Conservation (phyloP, 2,113 vertebrate species). For the Galbula dea region DNA sequence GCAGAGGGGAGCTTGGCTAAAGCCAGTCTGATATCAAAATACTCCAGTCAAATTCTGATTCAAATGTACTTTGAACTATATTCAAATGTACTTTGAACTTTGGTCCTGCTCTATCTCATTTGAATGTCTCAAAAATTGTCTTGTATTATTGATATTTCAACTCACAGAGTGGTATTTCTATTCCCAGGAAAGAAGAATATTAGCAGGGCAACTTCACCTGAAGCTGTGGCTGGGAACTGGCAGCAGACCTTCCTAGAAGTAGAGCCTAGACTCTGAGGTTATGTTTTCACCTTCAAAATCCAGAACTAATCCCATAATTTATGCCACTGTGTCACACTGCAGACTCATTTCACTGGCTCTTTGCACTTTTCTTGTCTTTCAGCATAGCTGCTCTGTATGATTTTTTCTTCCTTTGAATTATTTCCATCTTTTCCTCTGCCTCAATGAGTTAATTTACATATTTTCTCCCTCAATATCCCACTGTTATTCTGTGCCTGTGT, state of each 20-base stretch:
- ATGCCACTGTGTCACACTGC: not conserved
- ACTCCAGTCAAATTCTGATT: not conserved
- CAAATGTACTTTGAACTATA: not conserved
- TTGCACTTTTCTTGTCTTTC: not conserved
- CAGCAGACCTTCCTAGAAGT: not conserved
- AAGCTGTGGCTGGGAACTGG: not conserved
- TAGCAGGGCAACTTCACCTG: not conserved
- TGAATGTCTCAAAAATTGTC: not conserved
- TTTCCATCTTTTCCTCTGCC: not conserved
- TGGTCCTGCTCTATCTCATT: not conserved
- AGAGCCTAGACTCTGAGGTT: accelerated
- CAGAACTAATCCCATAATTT: not conserved
- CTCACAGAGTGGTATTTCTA: not conserved
- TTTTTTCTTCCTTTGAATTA: not conserved
- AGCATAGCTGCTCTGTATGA: not conserved
- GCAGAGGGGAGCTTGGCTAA: not conserved
- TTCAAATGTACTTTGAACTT: not conserved
- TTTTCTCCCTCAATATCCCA: not conserved
- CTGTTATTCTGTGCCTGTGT: not conserved
- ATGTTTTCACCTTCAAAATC: not conserved
- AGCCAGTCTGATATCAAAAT: not conserved
- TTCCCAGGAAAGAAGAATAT: not conserved
- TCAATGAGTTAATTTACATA: not conserved
- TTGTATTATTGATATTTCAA: not conserved
- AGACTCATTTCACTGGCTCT: not conserved